A percentile compares a stretch with the other conserved stretches of the same genome.
Conservation (phyloP, 2,113 vertebrate genomes). For the Psophia crepitans region DNA sequence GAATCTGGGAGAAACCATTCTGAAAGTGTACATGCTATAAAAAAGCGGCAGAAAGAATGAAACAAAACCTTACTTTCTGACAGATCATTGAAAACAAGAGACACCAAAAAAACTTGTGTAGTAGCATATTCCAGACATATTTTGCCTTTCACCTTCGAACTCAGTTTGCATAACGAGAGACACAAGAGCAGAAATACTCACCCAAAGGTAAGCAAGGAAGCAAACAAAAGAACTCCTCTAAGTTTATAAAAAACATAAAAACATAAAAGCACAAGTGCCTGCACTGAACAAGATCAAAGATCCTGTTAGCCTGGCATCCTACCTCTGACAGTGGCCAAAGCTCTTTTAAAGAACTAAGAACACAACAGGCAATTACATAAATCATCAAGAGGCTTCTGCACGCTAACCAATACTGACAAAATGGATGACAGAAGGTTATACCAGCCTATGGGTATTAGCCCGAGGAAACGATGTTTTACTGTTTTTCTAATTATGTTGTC, state of each 20-base stretch:
- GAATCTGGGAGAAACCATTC: not conserved
- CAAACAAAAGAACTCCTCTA: not conserved
- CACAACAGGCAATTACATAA: not conserved
- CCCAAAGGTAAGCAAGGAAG: not conserved
- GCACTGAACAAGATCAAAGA: not conserved
- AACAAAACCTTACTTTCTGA: not conserved
- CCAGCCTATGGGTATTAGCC: not conserved
- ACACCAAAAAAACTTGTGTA: not conserved
- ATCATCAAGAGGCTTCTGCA: not conserved
- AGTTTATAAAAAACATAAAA: not conserved
- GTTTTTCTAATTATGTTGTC: constrained; percentile 18
- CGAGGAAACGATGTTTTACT: constrained; percentile 24
- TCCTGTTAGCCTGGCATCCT: not conserved
- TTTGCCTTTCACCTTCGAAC: not conserved
- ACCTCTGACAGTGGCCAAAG: not conserved
- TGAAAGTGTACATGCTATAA: not conserved
- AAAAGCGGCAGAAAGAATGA: not conserved
- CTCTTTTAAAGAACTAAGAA: not conserved
- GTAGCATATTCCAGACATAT: not conserved
- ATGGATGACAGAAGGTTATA: constrained; percentile 20
- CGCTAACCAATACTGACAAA: not conserved
- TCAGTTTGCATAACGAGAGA: not conserved
- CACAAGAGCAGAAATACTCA: not conserved
- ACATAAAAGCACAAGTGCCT: not conserved
- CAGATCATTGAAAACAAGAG: not conserved